These are phyloP conservation scores for Crypturellus tataupa DNA, from an alignment of 2,797 vertebrate species.

Conservation along the genomic window DNA sequence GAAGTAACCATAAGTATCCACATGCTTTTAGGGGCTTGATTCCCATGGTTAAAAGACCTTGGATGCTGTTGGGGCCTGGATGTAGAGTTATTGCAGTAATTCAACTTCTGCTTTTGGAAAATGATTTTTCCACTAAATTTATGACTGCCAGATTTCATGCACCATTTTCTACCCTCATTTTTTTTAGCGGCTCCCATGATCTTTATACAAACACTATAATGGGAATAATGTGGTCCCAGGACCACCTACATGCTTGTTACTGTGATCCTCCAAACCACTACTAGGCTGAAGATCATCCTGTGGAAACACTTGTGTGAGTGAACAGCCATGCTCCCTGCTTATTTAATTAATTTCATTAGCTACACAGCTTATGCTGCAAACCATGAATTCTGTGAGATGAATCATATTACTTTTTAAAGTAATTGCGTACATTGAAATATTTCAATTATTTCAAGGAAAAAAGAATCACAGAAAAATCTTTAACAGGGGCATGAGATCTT, in stretches of 20 bases:
- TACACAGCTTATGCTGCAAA: background rate
- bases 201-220: background rate
- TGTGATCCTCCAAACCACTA: background rate
- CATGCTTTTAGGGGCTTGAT: background rate
- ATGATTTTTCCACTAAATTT: background rate
- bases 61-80: background rate
- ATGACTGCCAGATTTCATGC: background rate
- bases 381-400: constrained; percentile 7
- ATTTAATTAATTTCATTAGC: background rate
- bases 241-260: background rate
- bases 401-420: constrained; percentile 47
- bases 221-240: background rate
- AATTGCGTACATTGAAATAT: constrained; percentile 17
- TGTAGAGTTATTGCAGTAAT: background rate
- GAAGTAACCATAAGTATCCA: background rate
- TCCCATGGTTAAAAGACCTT: background rate
- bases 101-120: background rate
- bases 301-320: background rate
- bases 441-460: background rate
- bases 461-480: background rate
- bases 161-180: background rate
- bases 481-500: background rate
- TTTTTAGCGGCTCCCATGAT: background rate
- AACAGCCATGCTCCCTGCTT: background rate
- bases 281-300: background rate